Evolutionary conservation across 1,140 invertebrate genomes (phyloP).

Genomic region (Bicyclus anynana): DNA sequence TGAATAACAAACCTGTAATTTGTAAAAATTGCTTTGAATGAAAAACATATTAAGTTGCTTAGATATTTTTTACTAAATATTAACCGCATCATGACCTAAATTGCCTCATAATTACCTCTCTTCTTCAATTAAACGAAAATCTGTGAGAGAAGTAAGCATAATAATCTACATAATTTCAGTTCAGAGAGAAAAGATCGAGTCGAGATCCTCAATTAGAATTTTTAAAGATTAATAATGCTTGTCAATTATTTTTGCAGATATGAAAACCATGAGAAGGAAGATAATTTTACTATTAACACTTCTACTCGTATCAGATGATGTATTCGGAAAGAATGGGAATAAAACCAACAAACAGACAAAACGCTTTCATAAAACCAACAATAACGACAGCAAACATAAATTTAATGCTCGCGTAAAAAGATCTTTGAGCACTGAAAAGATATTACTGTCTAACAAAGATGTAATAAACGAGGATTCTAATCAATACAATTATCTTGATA

Average conservation of each 20-base stretch:
- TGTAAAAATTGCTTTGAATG: no score
- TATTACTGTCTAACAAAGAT: constrained; percentile 14
- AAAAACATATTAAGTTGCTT: no score
- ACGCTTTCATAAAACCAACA: constrained; percentile 25
- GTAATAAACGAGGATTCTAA: neutral
- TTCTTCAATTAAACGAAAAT: no score
- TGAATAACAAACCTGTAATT: no score
- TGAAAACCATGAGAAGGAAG: constrained; percentile 41
- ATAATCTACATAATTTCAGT: no score
- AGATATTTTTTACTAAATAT: no score
- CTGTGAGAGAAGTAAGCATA: no score
- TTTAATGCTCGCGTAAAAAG: constrained; percentile 42
- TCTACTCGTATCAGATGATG: constrained; percentile 41
- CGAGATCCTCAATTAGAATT: no score
- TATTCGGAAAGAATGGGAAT: constrained; percentile 44
- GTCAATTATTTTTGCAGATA: constrained; percentile 54
- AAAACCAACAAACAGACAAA: constrained; percentile 39
- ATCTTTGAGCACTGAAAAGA: constrained; percentile 27
- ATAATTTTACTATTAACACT: constrained; percentile 34
- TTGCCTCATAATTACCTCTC: no score
- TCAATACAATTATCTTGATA: constrained; percentile 2
- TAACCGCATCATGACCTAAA: no score
- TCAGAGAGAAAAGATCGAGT: no score
- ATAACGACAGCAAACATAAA: constrained; percentile 29
- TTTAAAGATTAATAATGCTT: no score